Evolutionary conservation across 2,888 invertebrate species (phyloP), one percentile per base, ranked within the genome.

Genomic region (Trisateles emortualis): DNA sequence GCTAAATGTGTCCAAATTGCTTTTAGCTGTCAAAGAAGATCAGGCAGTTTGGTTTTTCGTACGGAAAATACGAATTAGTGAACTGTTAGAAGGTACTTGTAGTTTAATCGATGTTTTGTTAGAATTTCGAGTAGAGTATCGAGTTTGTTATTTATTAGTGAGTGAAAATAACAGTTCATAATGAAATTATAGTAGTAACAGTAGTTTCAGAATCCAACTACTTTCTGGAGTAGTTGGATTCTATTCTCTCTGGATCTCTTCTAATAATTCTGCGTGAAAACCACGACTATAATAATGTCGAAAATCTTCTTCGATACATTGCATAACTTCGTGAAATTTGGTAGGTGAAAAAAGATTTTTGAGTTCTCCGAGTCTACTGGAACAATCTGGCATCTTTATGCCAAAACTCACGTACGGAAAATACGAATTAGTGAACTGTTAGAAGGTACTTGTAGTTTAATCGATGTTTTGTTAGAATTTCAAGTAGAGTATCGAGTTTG

Each of bases 1-100:
- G 24, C 47, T 63, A 50, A 71, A 55, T 47, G 55, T 59, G 42
- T 43, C 30, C 42, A 51, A 73, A 67, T 72, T 76, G 65, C 62
- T 61, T 59, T 56, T 56, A 59, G 52, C 52, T 32, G 41, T 55
- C 52, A 52, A 58, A 62, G 38, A 39, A 67, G 30, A 55, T 65
- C 52, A 40, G 14, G 38, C 49, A 35, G 38, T 50, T 38, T 36
- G 50, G 51, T 70, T 66, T 58, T 62, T 67, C 59, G 32, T 26
- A 40, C 52, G 49, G 51, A 63, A 70, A 67, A 54, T 54, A 53
- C 40, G 49, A 61, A 51, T 59, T 63, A 62, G 38, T 67, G 54
- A 46, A 63, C 58, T 39, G 33, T 22, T 3, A 22, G 22, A 32
- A 11, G 22, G 1, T 32, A 2, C 46, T 52, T 57, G 43, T 59